Percentiles rank a stretch among this genome's conserved stretches.
Evolutionary conservation across 2,888 invertebrate species (phyloP).

Genomic region (Odontomyia ornata): DNA sequence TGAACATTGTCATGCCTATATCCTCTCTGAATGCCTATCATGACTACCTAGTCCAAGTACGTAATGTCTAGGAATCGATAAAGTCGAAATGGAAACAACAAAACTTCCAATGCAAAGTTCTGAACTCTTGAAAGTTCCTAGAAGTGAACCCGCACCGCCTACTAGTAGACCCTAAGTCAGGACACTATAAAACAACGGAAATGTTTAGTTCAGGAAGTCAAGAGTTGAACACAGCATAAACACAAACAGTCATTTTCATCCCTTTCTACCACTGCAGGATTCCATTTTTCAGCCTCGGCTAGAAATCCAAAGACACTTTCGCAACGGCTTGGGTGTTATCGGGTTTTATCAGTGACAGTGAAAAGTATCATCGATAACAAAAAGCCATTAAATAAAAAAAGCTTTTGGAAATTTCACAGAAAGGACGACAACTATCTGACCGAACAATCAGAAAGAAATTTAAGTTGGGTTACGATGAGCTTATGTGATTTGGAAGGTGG

Average conservation of each 20-base stretch:
- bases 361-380: conserved; percentile 36
- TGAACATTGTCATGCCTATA: too few relatives aligned
- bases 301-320: conserved; percentile 24
- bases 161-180: background rate
- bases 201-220: conserved; percentile 23
- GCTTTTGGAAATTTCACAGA: background rate
- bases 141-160: too few relatives aligned
- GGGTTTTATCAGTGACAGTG: conserved; percentile 19
- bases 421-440: conserved; percentile 21
- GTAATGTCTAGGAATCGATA: conserved; percentile 16
- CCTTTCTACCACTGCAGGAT: background rate
- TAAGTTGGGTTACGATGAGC: background rate
- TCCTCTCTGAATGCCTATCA: background rate
- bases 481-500: too few relatives aligned
- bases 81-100: conserved; percentile 16
- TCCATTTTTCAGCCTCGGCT: background rate
- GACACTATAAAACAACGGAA: conserved; percentile 30
- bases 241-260: background rate
- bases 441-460: conserved; percentile 30
- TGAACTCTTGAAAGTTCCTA: background rate
- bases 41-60: background rate
- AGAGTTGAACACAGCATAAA: conserved; percentile 11
- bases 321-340: background rate
- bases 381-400: conserved; percentile 23
- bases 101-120: background rate